Evolutionary conservation across 1,140 invertebrate species (phyloP).

Genomic region (Lasioglossum albipes): DNA sequence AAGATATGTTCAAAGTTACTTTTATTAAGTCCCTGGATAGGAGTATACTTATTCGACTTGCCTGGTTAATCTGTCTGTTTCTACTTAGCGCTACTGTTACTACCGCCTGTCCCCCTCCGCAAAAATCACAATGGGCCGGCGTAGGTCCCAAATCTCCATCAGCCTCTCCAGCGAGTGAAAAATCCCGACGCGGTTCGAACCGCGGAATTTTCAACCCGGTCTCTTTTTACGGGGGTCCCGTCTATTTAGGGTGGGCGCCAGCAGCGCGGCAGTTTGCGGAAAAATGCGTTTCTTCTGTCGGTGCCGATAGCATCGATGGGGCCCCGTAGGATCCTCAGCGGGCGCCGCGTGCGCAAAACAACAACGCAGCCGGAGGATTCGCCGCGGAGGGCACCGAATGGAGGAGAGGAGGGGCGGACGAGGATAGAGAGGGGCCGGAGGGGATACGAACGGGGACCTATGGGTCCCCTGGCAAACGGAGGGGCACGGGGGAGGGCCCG

Average conservation of each 20-base stretch:
- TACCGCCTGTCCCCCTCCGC: no score
- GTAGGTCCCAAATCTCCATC: neutral
- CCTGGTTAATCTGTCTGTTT: no score
- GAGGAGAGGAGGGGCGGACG: no score
- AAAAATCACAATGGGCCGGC: no score
- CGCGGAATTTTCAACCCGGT: conserved; percentile 22
- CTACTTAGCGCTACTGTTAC: no score
- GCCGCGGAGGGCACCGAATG: no score
- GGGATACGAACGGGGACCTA: no score
- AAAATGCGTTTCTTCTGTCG: conserved; percentile 62
- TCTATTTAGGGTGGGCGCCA: conserved; percentile 18
- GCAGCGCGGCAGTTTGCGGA: conserved; percentile 46
- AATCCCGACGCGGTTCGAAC: no score
- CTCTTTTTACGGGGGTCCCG: conserved; percentile 23
- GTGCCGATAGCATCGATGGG: conserved; percentile 55
- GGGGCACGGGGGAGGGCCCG: neutral
- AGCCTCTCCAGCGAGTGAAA: neutral
- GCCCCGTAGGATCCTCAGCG: conserved; percentile 3
- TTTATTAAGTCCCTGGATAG: no score
- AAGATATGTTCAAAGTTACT: no score
- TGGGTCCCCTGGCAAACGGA: neutral
- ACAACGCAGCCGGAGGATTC: neutral
- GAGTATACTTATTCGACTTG: no score
- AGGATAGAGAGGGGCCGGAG: no score
- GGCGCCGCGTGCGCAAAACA: conserved; percentile 25